Percentiles rank a stretch among this genome's conserved stretches.
phyloP scores from a whole-genome alignment of 2,797 vertebrate genomes.

The Crenuchus spilurus region DNA sequence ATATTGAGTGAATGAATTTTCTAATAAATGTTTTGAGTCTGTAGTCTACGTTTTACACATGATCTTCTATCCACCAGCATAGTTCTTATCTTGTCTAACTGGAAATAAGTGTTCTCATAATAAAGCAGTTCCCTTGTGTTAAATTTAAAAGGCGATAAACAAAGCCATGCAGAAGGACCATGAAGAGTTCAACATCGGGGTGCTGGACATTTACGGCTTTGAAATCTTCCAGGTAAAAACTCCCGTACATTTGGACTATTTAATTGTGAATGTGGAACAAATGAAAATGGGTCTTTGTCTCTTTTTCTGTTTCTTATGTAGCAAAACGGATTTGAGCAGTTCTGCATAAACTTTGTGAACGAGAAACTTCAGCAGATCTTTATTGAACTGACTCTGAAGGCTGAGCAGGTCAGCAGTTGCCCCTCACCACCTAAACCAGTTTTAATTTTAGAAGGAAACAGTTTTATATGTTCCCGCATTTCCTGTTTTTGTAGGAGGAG shows the following conservation, averaged over 20 bases:
- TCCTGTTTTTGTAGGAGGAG: constrained; percentile 74
- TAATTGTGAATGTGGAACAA: neutral
- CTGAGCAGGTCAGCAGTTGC: constrained; percentile 78
- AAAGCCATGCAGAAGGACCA: constrained; percentile 83
- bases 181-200: constrained; percentile 82
- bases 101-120: neutral
- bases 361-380: constrained; percentile 89
- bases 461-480: too few relatives aligned
- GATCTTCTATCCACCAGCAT: neutral
- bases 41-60: too few relatives aligned
- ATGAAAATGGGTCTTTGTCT: neutral
- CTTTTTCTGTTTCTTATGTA: constrained; percentile 38
- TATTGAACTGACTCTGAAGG: constrained; percentile 85
- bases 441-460: neutral
- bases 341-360: constrained; percentile 88
- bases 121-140: neutral
- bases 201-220: constrained; percentile 86
- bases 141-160: constrained; percentile 74
- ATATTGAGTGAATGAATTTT: too few relatives aligned
- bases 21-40: too few relatives aligned
- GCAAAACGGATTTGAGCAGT: constrained; percentile 85
- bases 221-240: constrained; percentile 84
- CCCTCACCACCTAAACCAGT: neutral
- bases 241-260: neutral
- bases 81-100: neutral